phyloP scores from a whole-genome alignment of 2,797 vertebrate species.

The Neosilurus hyrtlii region DNA sequence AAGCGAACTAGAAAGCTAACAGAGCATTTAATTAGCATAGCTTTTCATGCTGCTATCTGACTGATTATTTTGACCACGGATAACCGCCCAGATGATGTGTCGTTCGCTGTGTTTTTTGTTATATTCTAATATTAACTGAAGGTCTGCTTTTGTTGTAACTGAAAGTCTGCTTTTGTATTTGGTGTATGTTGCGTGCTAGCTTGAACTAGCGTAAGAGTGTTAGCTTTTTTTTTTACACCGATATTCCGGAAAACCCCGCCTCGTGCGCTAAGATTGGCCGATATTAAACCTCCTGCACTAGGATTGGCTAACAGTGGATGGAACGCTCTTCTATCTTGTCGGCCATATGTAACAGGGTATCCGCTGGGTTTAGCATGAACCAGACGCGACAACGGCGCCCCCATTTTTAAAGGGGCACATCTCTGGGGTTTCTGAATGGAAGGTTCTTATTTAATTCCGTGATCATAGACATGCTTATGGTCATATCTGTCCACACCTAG shows the following conservation, averaged over 20 bases:
- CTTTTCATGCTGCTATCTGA: conserved; percentile 12
- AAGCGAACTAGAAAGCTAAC: background rate
- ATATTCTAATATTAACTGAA: background rate
- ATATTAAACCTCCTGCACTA: background rate
- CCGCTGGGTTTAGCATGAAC: background rate
- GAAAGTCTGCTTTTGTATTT: background rate
- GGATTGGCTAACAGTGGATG: background rate
- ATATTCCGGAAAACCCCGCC: conserved; percentile 24
- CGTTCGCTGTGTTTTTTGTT: background rate
- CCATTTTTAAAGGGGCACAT: background rate
- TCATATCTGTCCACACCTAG: background rate
- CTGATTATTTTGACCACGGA: background rate
- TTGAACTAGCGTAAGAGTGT: conserved; percentile 10
- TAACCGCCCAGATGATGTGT: background rate
- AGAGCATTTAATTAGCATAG: conserved; percentile 12
- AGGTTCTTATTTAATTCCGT: background rate
- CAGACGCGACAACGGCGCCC: background rate
- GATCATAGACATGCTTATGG: background rate
- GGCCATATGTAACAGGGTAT: background rate
- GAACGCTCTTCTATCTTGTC: background rate
- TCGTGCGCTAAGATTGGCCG: background rate
- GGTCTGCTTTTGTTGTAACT: background rate
- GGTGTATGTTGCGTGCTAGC: background rate
- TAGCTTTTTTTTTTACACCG: conserved; percentile 18
- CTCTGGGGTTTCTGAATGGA: too few species aligned